Evolutionary conservation across 2,113 vertebrate genomes (phyloP).

Genomic region (Ciconia stormi): DNA sequence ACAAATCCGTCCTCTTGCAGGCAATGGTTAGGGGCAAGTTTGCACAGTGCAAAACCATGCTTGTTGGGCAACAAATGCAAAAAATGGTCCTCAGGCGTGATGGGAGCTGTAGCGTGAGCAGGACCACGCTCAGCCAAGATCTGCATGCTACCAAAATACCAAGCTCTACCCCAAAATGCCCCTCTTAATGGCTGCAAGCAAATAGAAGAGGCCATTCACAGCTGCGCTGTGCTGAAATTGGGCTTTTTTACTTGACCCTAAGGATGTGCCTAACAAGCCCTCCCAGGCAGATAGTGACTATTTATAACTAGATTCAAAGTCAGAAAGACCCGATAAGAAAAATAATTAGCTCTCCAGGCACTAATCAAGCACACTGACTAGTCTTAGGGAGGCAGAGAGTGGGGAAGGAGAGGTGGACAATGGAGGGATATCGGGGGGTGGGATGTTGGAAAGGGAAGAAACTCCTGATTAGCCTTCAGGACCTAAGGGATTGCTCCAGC

Average conservation of each 20-base stretch:
- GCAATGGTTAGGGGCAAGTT: neutral
- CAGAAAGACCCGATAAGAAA: neutral
- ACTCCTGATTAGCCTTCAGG: neutral
- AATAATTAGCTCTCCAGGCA: neutral
- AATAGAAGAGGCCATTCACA: neutral
- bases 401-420: neutral
- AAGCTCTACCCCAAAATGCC: neutral
- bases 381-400: neutral
- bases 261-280: neutral
- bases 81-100: neutral
- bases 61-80: neutral
- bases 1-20: neutral
- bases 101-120: neutral
- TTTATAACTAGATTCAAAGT: neutral
- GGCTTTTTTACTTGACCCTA: neutral
- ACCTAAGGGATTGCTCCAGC: neutral
- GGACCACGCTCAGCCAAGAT: neutral
- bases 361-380: neutral
- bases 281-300: neutral
- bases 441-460: neutral
- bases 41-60: neutral
- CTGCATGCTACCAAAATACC: neutral
- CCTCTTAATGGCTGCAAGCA: neutral
- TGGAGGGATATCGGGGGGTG: neutral
- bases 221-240: neutral